Evolutionary conservation across 1,140 invertebrate genomes (phyloP), one percentile per base, ranked within the genome.

Genomic region (Lithobius niger): DNA sequence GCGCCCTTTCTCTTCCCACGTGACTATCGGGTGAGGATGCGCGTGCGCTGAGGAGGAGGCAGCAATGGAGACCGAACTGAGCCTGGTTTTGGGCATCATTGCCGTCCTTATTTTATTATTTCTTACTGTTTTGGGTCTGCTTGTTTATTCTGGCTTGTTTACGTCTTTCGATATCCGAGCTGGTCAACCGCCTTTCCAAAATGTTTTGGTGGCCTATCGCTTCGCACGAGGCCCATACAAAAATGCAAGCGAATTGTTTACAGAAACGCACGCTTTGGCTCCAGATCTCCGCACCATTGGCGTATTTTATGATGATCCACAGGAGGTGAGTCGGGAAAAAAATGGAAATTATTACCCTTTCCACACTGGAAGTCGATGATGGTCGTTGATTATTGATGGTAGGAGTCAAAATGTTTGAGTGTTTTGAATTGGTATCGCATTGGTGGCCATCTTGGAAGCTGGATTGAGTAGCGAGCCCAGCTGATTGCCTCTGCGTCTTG

Each of bases 241-340:
- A 60, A 65, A 70, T 27, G 64, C 65, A 27, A 71, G 72, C 1
- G 60, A 62, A 3, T 47, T 70, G 10, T 74, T 73, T 59, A 68
- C 68, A 1, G 67, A 74, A 60, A 61, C 65, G 1, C 63, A 66
- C 36, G 60, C 56, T 13, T 54, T 71, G n/a, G 61, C 63, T 19
- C 70, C 72, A 3, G 54, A 66, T 21, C 62, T 67, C 47, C 66
- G 64, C 49, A 62, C 60, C 22, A 54, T 74, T 22, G 72, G 72
- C n/a, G 63, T 74, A 6, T 73, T 71, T 60, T 74, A 74, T 59
- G 72, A 74, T 54, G 68, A 74, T 58, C 72, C 72, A 0, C 61
- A 70, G 49, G 60, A 65, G 64, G 71, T 73, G 64, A 61, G 61
- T 10, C 3, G 3, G 24, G 27, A 40, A n/a, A n/a, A n/a, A n/a